Conservation (phyloP, 2,888 invertebrate genomes). For the Clitarchus hookeri region DNA sequence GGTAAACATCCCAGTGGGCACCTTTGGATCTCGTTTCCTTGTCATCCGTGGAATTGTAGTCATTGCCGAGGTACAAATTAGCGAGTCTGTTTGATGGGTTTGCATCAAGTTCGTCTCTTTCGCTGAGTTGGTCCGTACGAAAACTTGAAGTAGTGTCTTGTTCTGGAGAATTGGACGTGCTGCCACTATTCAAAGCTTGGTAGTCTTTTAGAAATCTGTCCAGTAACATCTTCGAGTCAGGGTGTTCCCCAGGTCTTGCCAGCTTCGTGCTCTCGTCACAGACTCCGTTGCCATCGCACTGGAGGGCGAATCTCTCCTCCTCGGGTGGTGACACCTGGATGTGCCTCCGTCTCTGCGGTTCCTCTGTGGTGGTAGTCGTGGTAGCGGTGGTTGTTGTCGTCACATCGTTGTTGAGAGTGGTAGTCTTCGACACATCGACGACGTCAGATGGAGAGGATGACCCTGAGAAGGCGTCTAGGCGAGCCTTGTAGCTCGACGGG, state of each 20-base stretch:
- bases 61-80: conserved; percentile 45
- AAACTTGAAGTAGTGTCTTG: background rate
- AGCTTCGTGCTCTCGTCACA: background rate
- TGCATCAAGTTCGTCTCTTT: background rate
- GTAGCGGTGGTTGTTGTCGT: background rate
- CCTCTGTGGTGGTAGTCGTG: conserved; percentile 41
- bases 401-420: background rate
- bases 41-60: conserved; percentile 35
- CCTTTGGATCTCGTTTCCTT: conserved; percentile 45
- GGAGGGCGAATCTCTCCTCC: background rate
- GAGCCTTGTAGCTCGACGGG: background rate
- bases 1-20: conserved; percentile 47
- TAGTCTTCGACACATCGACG: background rate
- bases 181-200: conserved; percentile 52
- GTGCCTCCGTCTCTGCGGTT: conserved; percentile 21
- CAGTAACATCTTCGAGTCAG: conserved; percentile 58
- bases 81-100: conserved; percentile 45
- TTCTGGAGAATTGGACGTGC: background rate
- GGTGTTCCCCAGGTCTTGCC: conserved; percentile 54
- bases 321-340: background rate
- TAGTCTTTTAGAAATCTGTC: conserved; percentile 66
- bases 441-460: background rate
- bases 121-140: background rate
- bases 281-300: background rate
- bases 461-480: background rate